A percentile compares a stretch with the other conserved stretches of the same genome.
These are phyloP conservation scores for Cinara cedri DNA, from an alignment of 2,888 invertebrate species.

Conservation along the genomic window DNA sequence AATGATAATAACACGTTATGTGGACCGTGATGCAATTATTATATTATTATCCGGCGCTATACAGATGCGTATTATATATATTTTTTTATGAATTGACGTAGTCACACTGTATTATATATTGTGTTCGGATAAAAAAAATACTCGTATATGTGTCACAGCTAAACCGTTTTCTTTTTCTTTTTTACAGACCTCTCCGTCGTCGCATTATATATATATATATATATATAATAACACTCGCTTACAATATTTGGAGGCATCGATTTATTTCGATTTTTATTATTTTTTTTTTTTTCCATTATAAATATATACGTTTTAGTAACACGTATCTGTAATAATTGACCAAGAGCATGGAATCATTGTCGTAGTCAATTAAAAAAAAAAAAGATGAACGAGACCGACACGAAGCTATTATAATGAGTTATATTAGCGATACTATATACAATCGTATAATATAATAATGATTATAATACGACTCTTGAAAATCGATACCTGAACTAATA, in stretches of 20 bases:
- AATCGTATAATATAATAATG: neutral
- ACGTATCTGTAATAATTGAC: neutral
- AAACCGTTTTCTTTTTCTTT: conserved; percentile 3
- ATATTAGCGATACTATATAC: neutral
- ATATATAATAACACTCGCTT: neutral
- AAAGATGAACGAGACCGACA: neutral
- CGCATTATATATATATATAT: neutral
- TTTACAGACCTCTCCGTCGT: neutral
- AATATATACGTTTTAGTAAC: neutral
- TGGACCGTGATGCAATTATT: conserved; percentile 21
- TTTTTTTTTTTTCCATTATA: conserved; percentile 12
- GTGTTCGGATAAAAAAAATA: too few relatives aligned
- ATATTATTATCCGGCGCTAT: conserved; percentile 2
- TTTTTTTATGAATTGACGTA: too few relatives aligned
- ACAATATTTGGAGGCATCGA: neutral
- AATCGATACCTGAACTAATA: conserved; percentile 12
- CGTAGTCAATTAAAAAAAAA: conserved; percentile 28
- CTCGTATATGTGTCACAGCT: conserved; percentile 5
- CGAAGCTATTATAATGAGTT: neutral
- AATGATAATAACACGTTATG: neutral
- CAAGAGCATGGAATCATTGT: neutral
- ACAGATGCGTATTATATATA: neutral
- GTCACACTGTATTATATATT: neutral
- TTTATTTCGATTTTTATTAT: neutral
- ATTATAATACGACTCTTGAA: neutral